These are phyloP conservation scores for Falco novaeseelandiae DNA, from an alignment of 2,797 vertebrate species.

Conservation along the genomic window DNA sequence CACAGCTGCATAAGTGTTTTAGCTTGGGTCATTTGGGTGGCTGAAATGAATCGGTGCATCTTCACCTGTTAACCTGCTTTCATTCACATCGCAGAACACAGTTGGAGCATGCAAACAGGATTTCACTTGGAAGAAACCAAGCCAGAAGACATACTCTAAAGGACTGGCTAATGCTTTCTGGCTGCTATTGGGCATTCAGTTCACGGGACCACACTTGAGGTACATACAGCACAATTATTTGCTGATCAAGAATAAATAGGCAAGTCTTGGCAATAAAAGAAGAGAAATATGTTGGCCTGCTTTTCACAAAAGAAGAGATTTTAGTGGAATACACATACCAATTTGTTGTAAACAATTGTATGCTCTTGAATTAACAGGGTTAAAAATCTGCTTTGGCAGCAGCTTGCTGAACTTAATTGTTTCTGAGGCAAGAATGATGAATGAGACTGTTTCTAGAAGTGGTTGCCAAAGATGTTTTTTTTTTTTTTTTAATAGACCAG, in stretches of 20 bases:
- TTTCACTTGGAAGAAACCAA: neutral
- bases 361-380: slow-evolving; percentile 49
- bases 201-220: neutral
- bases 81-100: neutral
- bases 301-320: slow-evolving; percentile 31
- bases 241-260: slow-evolving; percentile 20
- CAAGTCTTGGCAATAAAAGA: slow-evolving; percentile 2
- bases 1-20: neutral
- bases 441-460: slow-evolving; percentile 28
- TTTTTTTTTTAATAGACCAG: neutral
- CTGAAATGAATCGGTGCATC: neutral
- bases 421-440: slow-evolving; percentile 31
- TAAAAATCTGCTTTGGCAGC: slow-evolving; percentile 51
- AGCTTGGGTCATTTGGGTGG: neutral
- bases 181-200: neutral
- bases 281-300: slow-evolving; percentile 3
- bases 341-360: slow-evolving; percentile 28
- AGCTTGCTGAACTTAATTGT: slow-evolving; percentile 39
- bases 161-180: neutral
- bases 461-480: neutral
- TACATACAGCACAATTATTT: slow-evolving; percentile 26
- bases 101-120: neutral
- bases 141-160: neutral
- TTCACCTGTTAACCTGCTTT: neutral
- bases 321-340: slow-evolving; percentile 13